phyloP scores from a whole-genome alignment of 2,797 vertebrate genomes.

The Lepus townsendii region DNA sequence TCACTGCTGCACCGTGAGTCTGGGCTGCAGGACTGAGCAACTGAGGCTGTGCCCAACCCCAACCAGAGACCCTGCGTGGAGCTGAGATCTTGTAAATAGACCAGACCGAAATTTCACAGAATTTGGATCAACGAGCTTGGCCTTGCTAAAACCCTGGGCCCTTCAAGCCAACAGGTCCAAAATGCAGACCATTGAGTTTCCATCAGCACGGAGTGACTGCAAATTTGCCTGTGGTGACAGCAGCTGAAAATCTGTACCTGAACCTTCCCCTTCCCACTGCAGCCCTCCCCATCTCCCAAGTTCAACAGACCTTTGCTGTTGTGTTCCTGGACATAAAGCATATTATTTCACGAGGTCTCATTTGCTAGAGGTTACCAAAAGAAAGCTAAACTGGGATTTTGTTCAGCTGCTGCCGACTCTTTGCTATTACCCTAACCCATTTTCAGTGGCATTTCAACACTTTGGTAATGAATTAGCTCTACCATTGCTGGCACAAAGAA shows the following conservation, averaged over 20 bases:
- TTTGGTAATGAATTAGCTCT: conserved; percentile 64
- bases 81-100: neutral
- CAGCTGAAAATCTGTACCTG: neutral
- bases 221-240: conserved; percentile 32
- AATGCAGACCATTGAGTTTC: conserved; percentile 63
- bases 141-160: conserved; percentile 58
- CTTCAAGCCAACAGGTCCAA: conserved; percentile 27
- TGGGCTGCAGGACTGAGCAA: neutral
- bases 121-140: conserved; percentile 18
- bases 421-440: neutral
- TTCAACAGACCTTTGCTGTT: conserved; percentile 32
- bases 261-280: neutral
- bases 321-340: conserved; percentile 69
- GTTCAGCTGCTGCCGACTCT: conserved; percentile 72
- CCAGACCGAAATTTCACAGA: conserved; percentile 64
- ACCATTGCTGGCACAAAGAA: conserved; percentile 70
- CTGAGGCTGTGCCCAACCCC: neutral
- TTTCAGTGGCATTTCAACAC: conserved; percentile 74
- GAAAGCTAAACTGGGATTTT: conserved; percentile 43
- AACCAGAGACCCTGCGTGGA: fast-evolving
- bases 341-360: conserved; percentile 48
- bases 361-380: conserved; percentile 67
- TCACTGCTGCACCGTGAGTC: neutral
- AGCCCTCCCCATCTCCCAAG: neutral
- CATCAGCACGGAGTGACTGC: conserved; percentile 48